These are phyloP conservation scores for Polietes domitor DNA, from an alignment of 2,888 invertebrate species.

Conservation along the genomic window DNA sequence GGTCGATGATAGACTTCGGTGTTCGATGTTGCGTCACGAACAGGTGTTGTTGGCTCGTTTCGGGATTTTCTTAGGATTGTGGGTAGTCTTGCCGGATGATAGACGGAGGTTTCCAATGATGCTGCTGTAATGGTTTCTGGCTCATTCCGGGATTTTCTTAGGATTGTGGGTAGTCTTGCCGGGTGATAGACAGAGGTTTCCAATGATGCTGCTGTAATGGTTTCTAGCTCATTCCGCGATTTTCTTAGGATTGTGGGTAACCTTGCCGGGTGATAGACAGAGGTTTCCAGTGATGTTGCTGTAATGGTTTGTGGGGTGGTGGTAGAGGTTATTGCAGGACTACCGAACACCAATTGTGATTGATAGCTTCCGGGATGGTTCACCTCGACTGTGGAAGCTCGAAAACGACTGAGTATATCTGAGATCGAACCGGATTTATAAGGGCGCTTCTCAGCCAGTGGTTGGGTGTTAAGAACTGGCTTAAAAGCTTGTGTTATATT, in stretches of 20 bases:
- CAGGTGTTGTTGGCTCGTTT: not conserved
- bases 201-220: not conserved
- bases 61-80: not conserved
- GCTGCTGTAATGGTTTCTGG: not conserved
- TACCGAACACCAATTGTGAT: not conserved
- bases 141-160: not conserved
- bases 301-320: not conserved
- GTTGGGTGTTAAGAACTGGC: not conserved
- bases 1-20: not conserved
- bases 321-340: not conserved
- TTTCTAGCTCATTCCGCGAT: not conserved
- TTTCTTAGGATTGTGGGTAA: not conserved
- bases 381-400: not conserved
- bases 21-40: not conserved
- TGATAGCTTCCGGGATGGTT: not conserved
- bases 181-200: not conserved
- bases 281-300: not conserved
- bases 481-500: not conserved
- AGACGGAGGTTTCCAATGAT: not conserved
- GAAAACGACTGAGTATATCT: not conserved
- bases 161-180: not conserved
- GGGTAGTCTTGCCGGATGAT: not conserved
- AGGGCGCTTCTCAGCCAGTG: not conserved
- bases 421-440: not conserved
- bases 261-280: not conserved